These are phyloP conservation scores for Amazona vittata DNA, from an alignment of 2,113 vertebrate genomes.

Conservation along the genomic window DNA sequence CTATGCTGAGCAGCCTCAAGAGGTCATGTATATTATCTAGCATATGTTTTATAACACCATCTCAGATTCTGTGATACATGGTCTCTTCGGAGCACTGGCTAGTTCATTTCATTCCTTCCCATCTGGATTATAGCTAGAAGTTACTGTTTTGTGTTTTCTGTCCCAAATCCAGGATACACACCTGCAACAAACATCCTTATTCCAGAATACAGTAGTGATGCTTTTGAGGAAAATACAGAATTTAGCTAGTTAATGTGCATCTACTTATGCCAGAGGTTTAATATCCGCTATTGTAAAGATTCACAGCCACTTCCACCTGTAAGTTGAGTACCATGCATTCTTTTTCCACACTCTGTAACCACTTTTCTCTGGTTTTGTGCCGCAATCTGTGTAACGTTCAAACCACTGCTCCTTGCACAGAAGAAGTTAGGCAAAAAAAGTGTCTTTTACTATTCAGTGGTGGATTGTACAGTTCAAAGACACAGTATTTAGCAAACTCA, in stretches of 20 bases:
- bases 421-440: neutral
- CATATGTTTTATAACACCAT: neutral
- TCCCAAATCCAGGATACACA: neutral
- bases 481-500: neutral
- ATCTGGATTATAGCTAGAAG: neutral
- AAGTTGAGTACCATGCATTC: neutral
- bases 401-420: neutral
- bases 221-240: neutral
- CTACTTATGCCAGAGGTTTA: neutral
- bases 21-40: neutral
- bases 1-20: neutral
- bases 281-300: neutral
- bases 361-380: neutral
- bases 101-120: neutral
- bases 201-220: accelerated
- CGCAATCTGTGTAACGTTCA: neutral
- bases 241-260: neutral
- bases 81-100: neutral
- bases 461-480: neutral
- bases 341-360: accelerated
- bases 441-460: neutral
- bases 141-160: neutral
- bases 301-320: neutral
- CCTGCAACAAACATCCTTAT: neutral
- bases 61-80: neutral